Percentiles rank a stretch among this genome's conserved stretches.
Evolutionary conservation across 2,888 invertebrate genomes (phyloP).

Genomic region (Rotaria socialis): DNA sequence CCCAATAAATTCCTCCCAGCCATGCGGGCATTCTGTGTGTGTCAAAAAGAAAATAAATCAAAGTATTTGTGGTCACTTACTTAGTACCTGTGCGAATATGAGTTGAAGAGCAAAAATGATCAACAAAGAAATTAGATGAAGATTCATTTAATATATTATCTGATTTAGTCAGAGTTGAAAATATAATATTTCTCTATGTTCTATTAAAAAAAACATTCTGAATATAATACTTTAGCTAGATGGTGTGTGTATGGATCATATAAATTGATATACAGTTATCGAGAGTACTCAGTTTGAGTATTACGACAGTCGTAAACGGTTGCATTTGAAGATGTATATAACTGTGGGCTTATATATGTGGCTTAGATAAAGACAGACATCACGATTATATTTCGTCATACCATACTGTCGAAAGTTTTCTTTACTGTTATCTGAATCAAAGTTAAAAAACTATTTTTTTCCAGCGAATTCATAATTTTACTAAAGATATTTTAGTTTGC

Average conservation of each 20-base stretch:
- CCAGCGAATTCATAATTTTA: too few species aligned
- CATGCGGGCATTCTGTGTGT: constrained; percentile 44
- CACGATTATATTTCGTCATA: too few species aligned
- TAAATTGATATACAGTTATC: neutral
- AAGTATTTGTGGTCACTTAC: neutral
- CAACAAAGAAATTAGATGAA: neutral
- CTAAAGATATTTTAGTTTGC: too few species aligned
- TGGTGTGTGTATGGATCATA: neutral
- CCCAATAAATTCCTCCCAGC: constrained; percentile 43
- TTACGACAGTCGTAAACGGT: too few species aligned
- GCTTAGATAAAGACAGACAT: too few species aligned
- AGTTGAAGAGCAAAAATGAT: neutral
- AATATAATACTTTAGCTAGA: neutral
- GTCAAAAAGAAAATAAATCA: neutral
- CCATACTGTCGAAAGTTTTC: too few species aligned
- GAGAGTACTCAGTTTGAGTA: too few species aligned
- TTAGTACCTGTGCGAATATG: neutral
- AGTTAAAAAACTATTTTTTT: too few species aligned
- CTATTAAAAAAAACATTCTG: neutral
- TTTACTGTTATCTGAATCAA: too few species aligned
- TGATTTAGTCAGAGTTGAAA: neutral
- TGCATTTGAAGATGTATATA: too few species aligned
- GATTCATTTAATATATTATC: neutral
- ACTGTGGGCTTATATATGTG: too few species aligned
- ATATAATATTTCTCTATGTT: neutral